Evolutionary conservation across 2,888 invertebrate species (phyloP).

Genomic region (Leptopterna dolabrata): DNA sequence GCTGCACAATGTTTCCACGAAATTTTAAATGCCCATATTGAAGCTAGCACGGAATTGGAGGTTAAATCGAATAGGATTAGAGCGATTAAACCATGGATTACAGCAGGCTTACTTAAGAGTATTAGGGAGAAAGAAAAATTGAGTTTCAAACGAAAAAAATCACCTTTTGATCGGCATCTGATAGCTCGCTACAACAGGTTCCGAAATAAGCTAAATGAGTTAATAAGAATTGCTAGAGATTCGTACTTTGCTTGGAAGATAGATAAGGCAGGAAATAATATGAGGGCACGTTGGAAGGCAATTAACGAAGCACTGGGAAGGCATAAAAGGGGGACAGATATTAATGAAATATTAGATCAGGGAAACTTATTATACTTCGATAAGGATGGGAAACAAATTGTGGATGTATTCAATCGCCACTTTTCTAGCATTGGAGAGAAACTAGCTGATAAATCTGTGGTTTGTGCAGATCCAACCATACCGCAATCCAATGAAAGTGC

Average conservation of each 20-base stretch:
- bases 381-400: slow-evolving; percentile 19
- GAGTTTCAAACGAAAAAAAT: not conserved
- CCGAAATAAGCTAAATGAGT: not conserved
- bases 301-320: slow-evolving; percentile 18
- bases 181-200: not conserved
- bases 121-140: slow-evolving; percentile 6
- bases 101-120: not conserved
- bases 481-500: not conserved
- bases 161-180: not conserved
- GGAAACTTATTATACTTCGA: not conserved
- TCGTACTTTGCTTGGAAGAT: not conserved
- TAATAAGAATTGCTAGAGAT: not conserved
- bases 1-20: slow-evolving; percentile 20
- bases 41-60: not conserved
- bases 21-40: not conserved
- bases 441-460: slow-evolving; percentile 26
- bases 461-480: not conserved
- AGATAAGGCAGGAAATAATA: not conserved
- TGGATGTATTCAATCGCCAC: slow-evolving; percentile 22
- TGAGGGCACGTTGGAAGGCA: not conserved
- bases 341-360: not conserved
- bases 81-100: slow-evolving; percentile 19
- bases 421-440: slow-evolving; percentile 19
- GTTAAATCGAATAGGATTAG: not conserved
- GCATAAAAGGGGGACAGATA: not conserved